Percentiles rank a stretch among this genome's conserved stretches.
Evolutionary conservation across 2,797 vertebrate species (phyloP).

Genomic region (Ctenochaetus hawaiiensis): DNA sequence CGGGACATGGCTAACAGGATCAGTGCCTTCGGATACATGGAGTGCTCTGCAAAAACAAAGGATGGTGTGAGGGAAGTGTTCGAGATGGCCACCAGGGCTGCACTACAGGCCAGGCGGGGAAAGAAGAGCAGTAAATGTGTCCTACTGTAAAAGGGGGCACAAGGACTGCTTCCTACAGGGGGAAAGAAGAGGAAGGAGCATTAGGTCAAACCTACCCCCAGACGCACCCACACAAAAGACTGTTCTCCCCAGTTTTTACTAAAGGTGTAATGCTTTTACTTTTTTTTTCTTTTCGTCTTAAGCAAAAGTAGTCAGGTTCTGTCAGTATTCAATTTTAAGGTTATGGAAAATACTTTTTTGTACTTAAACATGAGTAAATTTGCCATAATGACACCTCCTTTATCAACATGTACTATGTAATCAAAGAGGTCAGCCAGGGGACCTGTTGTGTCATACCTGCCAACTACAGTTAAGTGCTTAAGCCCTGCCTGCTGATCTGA

Average conservation of each 20-base stretch:
- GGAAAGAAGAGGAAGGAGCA: conserved; percentile 60
- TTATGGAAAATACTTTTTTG: conserved; percentile 81
- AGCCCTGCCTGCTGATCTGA: conserved; percentile 76
- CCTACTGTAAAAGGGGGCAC: conserved; percentile 90
- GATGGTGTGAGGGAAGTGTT: conserved; percentile 99
- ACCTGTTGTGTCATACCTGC: conserved; percentile 70
- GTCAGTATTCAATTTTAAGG: conserved; percentile 94
- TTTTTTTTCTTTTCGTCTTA: conserved; percentile 78
- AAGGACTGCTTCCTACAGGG: conserved; percentile 77
- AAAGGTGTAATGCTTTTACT: conserved; percentile 84
- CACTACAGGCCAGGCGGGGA: conserved; percentile 96
- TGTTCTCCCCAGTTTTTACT: conserved; percentile 84
- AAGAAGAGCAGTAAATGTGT: conserved; percentile 96
- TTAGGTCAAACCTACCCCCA: conserved; percentile 74
- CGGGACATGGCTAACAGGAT: conserved; percentile 98
- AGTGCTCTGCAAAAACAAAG: conserved; percentile 99
- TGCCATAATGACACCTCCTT: conserved; percentile 79
- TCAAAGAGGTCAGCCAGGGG: conserved; percentile 71
- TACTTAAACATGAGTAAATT: conserved; percentile 83
- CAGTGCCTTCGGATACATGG: conserved; percentile 98
- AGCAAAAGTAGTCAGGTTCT: conserved; percentile 83
- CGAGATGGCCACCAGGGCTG: conserved; percentile 99
- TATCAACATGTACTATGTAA: conserved; percentile 72
- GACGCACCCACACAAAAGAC: conserved; percentile 82
- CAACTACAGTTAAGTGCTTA: conserved; percentile 80